Conservation (phyloP, 2,113 vertebrate species). For the Sorex fumeus region DNA sequence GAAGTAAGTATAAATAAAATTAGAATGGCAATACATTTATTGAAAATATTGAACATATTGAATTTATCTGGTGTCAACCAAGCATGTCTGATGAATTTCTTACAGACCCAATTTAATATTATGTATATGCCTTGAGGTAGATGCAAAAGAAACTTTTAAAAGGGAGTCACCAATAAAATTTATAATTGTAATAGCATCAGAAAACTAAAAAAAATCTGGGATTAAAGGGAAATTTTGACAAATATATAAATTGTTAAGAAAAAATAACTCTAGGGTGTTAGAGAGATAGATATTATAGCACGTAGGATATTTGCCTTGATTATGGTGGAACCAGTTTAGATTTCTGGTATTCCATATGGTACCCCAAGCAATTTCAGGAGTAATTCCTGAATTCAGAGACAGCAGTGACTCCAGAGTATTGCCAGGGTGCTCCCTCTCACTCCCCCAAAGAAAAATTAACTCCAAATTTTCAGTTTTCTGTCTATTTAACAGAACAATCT, state of each 20-base stretch:
- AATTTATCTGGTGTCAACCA: background rate
- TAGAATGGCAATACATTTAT: background rate
- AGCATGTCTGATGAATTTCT: background rate
- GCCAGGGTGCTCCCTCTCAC: no score
- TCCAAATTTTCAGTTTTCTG: background rate
- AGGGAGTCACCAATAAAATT: background rate
- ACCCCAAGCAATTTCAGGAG: no score
- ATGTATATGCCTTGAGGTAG: background rate
- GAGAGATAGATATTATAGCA: no score
- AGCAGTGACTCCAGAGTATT: no score
- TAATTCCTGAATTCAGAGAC: no score
- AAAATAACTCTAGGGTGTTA: no score
- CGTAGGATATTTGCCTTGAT: no score
- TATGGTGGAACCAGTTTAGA: no score
- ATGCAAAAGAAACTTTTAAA: background rate
- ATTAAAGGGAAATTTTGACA: background rate
- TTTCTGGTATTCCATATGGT: no score
- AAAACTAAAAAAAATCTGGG: background rate
- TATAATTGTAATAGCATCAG: background rate
- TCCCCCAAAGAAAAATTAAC: background rate
- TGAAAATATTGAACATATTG: background rate
- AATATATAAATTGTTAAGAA: background rate
- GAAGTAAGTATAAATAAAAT: background rate
- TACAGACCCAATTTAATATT: background rate
- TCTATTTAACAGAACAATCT: background rate